A percentile compares a stretch with the other conserved stretches of the same genome.
These are phyloP conservation scores for Thymelicus acteon DNA, from an alignment of 2,888 invertebrate genomes.

Conservation along the genomic window DNA sequence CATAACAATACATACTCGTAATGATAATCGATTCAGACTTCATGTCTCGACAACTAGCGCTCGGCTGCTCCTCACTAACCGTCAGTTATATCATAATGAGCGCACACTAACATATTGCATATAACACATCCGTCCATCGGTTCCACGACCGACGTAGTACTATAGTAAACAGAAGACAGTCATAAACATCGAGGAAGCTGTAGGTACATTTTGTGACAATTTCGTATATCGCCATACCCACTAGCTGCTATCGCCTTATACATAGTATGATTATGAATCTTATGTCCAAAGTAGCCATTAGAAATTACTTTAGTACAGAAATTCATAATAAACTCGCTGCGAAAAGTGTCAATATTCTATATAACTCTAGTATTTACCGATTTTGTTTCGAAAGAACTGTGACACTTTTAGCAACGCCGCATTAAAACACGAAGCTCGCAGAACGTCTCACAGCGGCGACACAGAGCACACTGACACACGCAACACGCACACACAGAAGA, in stretches of 20 bases:
- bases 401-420: conserved; percentile 1
- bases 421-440: background rate
- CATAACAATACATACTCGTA: conserved; percentile 26
- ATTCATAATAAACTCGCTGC: background rate
- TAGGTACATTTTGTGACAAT: conserved; percentile 1
- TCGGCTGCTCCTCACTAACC: conserved; percentile 21
- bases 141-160: no score
- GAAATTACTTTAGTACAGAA: background rate
- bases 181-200: background rate
- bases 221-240: background rate
- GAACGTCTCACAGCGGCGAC: conserved; percentile 32
- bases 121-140: background rate
- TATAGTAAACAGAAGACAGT: background rate
- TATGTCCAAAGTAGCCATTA: background rate
- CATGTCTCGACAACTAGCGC: conserved; percentile 15
- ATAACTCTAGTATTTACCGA: background rate
- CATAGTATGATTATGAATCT: background rate
- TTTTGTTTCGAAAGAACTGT: background rate
- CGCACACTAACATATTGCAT: background rate
- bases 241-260: background rate
- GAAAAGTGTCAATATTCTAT: background rate
- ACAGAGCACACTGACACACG: conserved; percentile 35
- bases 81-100: conserved; percentile 1
- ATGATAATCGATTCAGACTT: conserved; percentile 30
- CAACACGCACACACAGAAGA: conserved; percentile 35